phyloP scores from a whole-genome alignment of 2,113 vertebrate species.

The Elanus axillaris region DNA sequence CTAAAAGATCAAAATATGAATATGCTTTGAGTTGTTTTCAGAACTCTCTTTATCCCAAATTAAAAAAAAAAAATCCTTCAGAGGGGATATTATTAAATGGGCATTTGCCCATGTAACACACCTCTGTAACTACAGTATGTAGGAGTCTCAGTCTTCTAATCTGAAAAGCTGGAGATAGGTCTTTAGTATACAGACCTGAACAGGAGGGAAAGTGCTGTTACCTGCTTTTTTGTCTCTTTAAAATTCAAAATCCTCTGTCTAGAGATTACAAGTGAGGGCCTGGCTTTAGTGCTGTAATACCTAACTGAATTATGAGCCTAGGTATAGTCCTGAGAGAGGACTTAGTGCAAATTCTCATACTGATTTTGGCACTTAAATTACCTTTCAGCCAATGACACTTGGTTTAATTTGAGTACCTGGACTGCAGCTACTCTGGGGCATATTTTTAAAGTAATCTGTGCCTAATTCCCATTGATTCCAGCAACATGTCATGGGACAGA shows the following conservation, averaged over 20 bases:
- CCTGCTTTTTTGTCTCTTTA: not conserved
- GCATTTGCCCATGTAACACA: not conserved
- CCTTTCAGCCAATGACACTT: not conserved
- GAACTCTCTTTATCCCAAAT: not conserved
- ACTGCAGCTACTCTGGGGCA: not conserved
- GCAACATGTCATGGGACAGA: not conserved
- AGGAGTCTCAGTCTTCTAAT: not conserved
- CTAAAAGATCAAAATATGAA: not conserved
- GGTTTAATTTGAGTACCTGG: not conserved
- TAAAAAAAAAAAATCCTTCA: not conserved
- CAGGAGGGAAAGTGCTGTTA: not conserved
- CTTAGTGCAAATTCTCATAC: not conserved
- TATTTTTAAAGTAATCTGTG: not conserved
- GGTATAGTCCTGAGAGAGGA: slow-evolving; percentile 1
- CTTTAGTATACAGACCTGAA: not conserved
- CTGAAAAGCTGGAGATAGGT: not conserved
- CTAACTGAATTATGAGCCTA: slow-evolving; percentile 11
- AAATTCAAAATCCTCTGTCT: not conserved
- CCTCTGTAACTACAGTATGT: not conserved
- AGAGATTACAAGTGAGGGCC: not conserved
- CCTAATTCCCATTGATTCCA: not conserved
- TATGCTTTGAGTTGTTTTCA: not conserved
- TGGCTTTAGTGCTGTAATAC: not conserved
- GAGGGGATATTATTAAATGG: not conserved
- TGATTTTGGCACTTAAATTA: slow-evolving; percentile 35